Conservation (phyloP, 2,888 invertebrate species). For the Bedellia somnulentella region DNA sequence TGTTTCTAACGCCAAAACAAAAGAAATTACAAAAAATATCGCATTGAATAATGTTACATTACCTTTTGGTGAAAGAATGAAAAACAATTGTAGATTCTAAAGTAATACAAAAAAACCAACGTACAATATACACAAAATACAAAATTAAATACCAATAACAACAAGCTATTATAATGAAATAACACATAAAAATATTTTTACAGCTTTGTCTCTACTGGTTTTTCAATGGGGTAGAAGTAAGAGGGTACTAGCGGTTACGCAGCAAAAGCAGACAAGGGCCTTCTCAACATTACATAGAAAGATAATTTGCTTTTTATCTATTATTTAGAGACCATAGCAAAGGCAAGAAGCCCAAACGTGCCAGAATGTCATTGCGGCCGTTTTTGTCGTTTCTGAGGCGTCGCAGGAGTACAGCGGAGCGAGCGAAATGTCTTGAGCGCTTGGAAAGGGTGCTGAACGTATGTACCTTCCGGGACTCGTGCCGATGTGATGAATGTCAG, state of each 20-base stretch:
- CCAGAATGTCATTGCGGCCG: constrained; percentile 21
- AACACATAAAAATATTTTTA: not conserved
- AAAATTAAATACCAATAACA: too few relatives aligned
- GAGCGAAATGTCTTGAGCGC: constrained; percentile 26
- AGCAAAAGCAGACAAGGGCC: not conserved
- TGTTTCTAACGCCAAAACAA: too few relatives aligned
- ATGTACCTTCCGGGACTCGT: constrained; percentile 24
- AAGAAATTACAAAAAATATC: too few relatives aligned
- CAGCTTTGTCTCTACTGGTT: not conserved
- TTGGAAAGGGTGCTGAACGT: constrained; percentile 26
- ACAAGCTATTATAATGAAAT: not conserved
- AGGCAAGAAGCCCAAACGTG: constrained; percentile 10
- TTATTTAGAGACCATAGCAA: too few relatives aligned
- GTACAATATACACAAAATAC: too few relatives aligned
- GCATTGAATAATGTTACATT: too few relatives aligned
- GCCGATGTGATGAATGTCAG: constrained; percentile 9
- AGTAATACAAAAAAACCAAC: too few relatives aligned
- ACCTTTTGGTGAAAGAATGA: too few relatives aligned
- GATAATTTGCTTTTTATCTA: not conserved
- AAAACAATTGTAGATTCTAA: too few relatives aligned
- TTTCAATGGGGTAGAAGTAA: not conserved
- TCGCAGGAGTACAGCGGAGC: constrained; percentile 25
- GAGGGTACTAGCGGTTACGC: not conserved
- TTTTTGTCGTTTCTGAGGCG: constrained; percentile 31
- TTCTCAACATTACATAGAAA: not conserved